phyloP scores from a whole-genome alignment of 2,797 vertebrate genomes.

The Acanthopagrus latus region DNA sequence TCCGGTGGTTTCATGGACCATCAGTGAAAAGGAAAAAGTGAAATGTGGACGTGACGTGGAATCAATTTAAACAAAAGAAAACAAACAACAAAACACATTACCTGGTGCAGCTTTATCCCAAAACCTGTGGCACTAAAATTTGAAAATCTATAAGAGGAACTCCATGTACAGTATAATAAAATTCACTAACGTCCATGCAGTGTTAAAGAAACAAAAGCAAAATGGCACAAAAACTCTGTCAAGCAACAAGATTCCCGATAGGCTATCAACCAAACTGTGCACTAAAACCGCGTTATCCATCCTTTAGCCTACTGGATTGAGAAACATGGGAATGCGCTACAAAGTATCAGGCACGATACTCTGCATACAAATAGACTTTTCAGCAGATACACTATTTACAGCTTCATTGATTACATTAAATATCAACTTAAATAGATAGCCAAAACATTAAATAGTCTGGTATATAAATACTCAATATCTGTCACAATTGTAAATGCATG shows the following conservation, averaged over 20 bases:
- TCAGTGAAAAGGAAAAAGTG: background rate
- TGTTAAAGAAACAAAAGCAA: slow-evolving; percentile 31
- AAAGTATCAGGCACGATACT: slow-evolving; percentile 34
- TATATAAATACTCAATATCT: slow-evolving; percentile 73
- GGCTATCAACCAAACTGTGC: slow-evolving; percentile 27
- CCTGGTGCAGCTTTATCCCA: slow-evolving; percentile 10
- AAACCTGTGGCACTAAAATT: slow-evolving; percentile 26
- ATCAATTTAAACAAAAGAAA: slow-evolving; percentile 6
- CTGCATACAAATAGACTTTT: slow-evolving; percentile 48
- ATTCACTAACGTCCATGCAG: slow-evolving; percentile 45
- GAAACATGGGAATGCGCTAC: slow-evolving; percentile 67
- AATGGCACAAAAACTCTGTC: slow-evolving; percentile 23
- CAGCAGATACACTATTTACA: slow-evolving; percentile 76
- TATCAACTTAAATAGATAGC: slow-evolving; percentile 70
- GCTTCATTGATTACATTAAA: slow-evolving; percentile 65
- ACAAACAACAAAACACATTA: slow-evolving; percentile 5
- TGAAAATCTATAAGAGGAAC: slow-evolving; percentile 14
- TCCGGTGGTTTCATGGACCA: background rate
- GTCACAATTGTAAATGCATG: slow-evolving; percentile 41
- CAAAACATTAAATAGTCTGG: slow-evolving; percentile 66
- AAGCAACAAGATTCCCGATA: slow-evolving; percentile 42
- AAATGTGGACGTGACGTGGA: slow-evolving; percentile 13
- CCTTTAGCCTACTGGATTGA: slow-evolving; percentile 42
- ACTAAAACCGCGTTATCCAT: slow-evolving; percentile 34
- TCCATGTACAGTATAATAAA: slow-evolving; percentile 20